These are phyloP conservation scores for Nebria ingens DNA, from an alignment of 1,140 invertebrate genomes.

Conservation along the genomic window DNA sequence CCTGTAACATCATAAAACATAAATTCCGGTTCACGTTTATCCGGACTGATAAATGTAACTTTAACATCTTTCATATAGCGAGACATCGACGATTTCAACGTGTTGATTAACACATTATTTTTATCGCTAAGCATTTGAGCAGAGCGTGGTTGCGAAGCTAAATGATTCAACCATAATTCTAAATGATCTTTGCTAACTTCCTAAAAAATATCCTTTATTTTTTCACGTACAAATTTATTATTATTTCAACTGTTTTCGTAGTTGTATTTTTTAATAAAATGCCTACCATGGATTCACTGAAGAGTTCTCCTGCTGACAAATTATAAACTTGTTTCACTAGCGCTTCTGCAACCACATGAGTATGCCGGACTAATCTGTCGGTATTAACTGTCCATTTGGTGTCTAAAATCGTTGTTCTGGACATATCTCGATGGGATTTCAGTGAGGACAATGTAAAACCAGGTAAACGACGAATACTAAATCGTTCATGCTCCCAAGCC, in stretches of 20 bases:
- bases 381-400: slow-evolving; percentile 46
- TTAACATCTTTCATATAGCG: slow-evolving; percentile 69
- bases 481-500: slow-evolving; percentile 96
- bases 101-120: slow-evolving; percentile 49
- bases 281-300: slow-evolving; percentile 59
- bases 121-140: slow-evolving; percentile 61
- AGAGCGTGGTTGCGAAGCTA: slow-evolving; percentile 59
- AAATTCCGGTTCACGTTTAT: slow-evolving; percentile 86
- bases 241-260: neutral
- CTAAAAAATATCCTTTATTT: too few species aligned
- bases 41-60: slow-evolving; percentile 54
- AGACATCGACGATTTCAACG: slow-evolving; percentile 60
- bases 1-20: slow-evolving; percentile 77
- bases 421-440: slow-evolving; percentile 49
- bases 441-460: slow-evolving; percentile 84
- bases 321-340: slow-evolving; percentile 81
- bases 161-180: slow-evolving; percentile 60
- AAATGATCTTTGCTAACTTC: slow-evolving; percentile 59
- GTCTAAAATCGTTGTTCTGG: slow-evolving; percentile 53
- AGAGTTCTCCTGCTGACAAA: slow-evolving; percentile 55
- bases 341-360: slow-evolving; percentile 68
- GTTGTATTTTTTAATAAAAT: slow-evolving; percentile 9
- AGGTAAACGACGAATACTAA: slow-evolving; percentile 81
- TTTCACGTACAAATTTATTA: slow-evolving; percentile 14
- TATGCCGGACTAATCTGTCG: slow-evolving; percentile 54